phyloP scores from a whole-genome alignment of 30 jellyfish, hydroid and myxozoan species.

The Turritopsis rubra region DNA sequence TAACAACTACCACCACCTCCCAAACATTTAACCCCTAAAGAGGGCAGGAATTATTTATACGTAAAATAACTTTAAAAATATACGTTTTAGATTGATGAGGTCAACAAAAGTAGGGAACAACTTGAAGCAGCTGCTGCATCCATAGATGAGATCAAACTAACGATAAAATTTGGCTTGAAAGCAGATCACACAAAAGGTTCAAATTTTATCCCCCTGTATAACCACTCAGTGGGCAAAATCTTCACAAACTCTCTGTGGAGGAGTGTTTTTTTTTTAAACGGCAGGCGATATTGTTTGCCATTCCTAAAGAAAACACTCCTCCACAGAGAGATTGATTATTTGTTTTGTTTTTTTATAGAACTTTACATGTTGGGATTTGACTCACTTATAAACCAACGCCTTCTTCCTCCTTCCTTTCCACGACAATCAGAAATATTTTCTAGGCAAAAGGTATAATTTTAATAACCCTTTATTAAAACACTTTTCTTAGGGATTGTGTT shows the following conservation, averaged over 20 bases:
- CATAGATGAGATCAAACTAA: constrained; percentile 7
- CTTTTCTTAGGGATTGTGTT: too few relatives aligned
- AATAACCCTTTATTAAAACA: not conserved
- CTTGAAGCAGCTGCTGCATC: constrained; percentile 8
- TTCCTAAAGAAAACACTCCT: too few relatives aligned
- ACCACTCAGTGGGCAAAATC: not conserved
- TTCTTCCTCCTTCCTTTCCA: constrained; percentile 85
- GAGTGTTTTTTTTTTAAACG: too few relatives aligned
- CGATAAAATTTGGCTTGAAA: constrained; percentile 11
- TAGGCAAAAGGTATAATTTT: constrained; percentile 33
- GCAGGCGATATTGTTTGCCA: too few relatives aligned
- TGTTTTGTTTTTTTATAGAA: constrained; percentile 10
- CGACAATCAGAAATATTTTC: constrained; percentile 47
- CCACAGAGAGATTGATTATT: not conserved
- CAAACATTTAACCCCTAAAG: too few relatives aligned
- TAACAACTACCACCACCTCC: too few relatives aligned
- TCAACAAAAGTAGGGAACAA: constrained; percentile 23
- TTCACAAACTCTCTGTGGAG: not conserved
- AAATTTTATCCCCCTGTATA: too few relatives aligned
- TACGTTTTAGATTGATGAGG: constrained; percentile 13
- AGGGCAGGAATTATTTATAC: too few relatives aligned
- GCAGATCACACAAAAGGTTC: constrained; percentile 21
- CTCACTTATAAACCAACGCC: constrained; percentile 72
- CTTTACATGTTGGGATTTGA: constrained; percentile 63
- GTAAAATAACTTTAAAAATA: not conserved